Percentiles rank a stretch among this genome's conserved stretches.
Evolutionary conservation across 2,797 vertebrate genomes (phyloP).

Genomic region (Melanotaenia pygmaea): DNA sequence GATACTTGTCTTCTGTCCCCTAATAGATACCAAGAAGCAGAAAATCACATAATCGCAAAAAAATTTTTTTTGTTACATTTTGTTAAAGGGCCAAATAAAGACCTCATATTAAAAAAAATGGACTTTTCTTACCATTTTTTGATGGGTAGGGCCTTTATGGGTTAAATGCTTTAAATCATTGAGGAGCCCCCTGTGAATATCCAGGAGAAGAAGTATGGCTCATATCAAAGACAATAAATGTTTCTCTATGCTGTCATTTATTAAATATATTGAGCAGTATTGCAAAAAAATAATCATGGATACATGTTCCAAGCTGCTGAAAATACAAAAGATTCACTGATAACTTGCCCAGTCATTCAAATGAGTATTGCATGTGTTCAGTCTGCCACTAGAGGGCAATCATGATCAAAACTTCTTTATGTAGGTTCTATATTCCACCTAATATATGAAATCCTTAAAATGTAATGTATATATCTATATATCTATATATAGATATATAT

Average conservation of each 20-base stretch:
- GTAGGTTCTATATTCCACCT: constrained; percentile 23
- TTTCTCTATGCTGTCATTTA: constrained; percentile 46
- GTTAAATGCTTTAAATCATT: not conserved
- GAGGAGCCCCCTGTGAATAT: too few relatives aligned
- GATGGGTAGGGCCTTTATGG: too few relatives aligned
- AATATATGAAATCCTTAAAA: constrained; percentile 17
- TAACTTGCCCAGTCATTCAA: constrained; percentile 32
- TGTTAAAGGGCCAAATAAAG: too few relatives aligned
- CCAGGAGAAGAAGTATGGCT: not conserved
- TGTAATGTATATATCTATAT: too few relatives aligned
- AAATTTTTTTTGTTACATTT: too few relatives aligned
- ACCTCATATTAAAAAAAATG: too few relatives aligned
- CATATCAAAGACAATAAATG: not conserved
- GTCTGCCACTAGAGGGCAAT: constrained; percentile 57
- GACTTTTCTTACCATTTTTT: too few relatives aligned
- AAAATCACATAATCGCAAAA: too few relatives aligned
- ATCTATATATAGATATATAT: too few relatives aligned
- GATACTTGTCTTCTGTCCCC: too few relatives aligned
- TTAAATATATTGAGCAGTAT: constrained; percentile 55
- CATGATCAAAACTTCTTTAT: constrained; percentile 18
- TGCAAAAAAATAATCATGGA: constrained; percentile 24
- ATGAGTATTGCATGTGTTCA: constrained; percentile 47
- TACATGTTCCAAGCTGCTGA: constrained; percentile 27
- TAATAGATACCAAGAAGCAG: too few relatives aligned
- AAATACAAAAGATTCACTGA: constrained; percentile 50